phyloP scores from a whole-genome alignment of 2,113 vertebrate species.

The Sebastes schlegelii region DNA sequence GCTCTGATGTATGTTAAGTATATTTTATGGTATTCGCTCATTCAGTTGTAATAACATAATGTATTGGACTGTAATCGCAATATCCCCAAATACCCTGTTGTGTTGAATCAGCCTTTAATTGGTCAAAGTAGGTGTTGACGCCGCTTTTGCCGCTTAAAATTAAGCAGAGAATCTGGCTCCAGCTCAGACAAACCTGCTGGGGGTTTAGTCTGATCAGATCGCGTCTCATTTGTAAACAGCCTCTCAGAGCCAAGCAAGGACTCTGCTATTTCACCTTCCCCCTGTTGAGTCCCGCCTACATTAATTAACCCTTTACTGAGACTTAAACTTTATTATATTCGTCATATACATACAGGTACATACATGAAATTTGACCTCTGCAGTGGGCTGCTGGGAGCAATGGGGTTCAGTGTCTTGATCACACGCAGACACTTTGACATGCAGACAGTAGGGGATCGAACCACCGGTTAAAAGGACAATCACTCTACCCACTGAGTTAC shows the following conservation, averaged over 20 bases:
- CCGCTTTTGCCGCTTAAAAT: not conserved
- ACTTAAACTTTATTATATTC: not conserved
- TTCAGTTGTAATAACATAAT: not conserved
- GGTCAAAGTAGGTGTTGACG: not conserved
- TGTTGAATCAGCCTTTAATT: not conserved
- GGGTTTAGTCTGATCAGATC: not conserved
- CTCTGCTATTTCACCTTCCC: not conserved
- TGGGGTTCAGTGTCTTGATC: too few relatives aligned
- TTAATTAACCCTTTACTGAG: not conserved
- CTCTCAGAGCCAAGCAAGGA: not conserved
- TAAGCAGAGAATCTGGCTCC: not conserved
- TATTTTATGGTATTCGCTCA: not conserved
- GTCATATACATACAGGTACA: too few relatives aligned
- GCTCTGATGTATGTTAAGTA: not conserved
- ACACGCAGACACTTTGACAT: too few relatives aligned
- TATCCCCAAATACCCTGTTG: not conserved
- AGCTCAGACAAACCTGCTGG: not conserved
- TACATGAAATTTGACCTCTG: too few relatives aligned
- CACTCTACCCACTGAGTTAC: too few relatives aligned
- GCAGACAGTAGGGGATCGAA: too few relatives aligned
- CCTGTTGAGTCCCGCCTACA: not conserved
- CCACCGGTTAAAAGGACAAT: too few relatives aligned
- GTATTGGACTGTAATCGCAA: not conserved
- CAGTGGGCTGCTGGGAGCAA: too few relatives aligned
- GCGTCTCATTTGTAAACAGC: not conserved